Percentiles rank a stretch among this genome's conserved stretches.
Conservation (phyloP, 2,888 invertebrate species). For the Syrphus vitripennis region DNA sequence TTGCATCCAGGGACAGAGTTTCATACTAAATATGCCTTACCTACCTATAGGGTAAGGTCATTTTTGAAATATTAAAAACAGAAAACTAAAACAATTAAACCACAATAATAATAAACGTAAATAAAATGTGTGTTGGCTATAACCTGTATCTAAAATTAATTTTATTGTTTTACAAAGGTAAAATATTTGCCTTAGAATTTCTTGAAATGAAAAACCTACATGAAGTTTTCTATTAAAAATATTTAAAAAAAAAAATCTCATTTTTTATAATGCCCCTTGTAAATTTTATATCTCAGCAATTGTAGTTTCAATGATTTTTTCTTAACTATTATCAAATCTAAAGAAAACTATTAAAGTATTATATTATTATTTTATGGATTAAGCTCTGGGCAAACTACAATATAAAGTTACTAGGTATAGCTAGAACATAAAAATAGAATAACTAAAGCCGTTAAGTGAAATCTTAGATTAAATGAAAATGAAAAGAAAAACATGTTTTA, state of each 20-base stretch:
- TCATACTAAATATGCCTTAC: neutral
- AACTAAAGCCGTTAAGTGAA: neutral
- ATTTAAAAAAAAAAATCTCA: neutral
- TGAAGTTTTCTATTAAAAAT: neutral
- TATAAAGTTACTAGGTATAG: too few species aligned
- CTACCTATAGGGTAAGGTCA: constrained; percentile 1
- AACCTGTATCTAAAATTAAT: constrained; percentile 26
- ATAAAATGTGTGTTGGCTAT: neutral
- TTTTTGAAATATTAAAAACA: constrained; percentile 12
- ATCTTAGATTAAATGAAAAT: neutral
- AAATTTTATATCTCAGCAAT: neutral
- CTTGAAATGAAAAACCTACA: neutral
- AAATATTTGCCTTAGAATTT: neutral
- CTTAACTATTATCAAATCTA: neutral
- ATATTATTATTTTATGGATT: neutral
- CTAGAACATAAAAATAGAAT: neutral
- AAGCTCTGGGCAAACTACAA: neutral
- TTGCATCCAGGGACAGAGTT: neutral
- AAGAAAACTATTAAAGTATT: neutral
- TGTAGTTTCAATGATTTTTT: neutral
- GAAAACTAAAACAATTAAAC: constrained; percentile 28
- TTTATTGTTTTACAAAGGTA: constrained; percentile 13
- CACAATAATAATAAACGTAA: too few species aligned
- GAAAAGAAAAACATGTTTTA: neutral
- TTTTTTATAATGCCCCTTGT: neutral